Evolutionary conservation across 2,888 invertebrate genomes (phyloP), one percentile per base, ranked within the genome.

Genomic region (Aspidiotus rigidus): DNA sequence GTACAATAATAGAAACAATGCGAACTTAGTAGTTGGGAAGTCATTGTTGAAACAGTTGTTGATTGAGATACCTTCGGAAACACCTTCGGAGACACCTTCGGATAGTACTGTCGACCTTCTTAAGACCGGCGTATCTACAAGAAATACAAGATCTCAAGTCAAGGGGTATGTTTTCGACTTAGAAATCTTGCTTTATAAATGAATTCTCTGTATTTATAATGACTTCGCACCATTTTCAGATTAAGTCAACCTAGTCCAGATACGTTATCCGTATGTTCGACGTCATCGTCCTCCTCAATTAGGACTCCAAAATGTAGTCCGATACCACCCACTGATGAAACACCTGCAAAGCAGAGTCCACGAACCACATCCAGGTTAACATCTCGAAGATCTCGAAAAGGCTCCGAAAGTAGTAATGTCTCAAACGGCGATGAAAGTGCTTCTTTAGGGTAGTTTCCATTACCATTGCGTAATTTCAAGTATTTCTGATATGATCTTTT

Each of bases 11-110:
- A 56, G 66, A 39, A 63, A 53, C 7, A 62, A 62, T 17, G 28
- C 15, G 13, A 59, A 13, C 49, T 11, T 42, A 10, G 7, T 54
- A 15, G 54, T 60, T 53, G 71, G 71, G 40, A 75, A 75, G 71
- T 74, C 74, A 41, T 72, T 75, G 62, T 79, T 89, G 56, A 88
- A 90, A 75, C 90, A 91, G 76, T 82, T 92, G 74, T 82, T 90
- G 2, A 92, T 92, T 74, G 92, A 92, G 77, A 92, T 92, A 74
- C 60, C 62, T 7, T 28, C 28, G 28, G 28, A 28, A 28, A 28
- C 28, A 28, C 28, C 28, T 28, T 28, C 28, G 28, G 28, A 28
- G 28, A 28, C 28, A 28, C 92, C 92, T 7, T 80, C 83, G 71
- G 79, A 81, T 41, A 82, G 83, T 64, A 81, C 81, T 74, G 78